phyloP scores from a whole-genome alignment of 1,140 invertebrate genomes.

The Latrodectus geometricus region DNA sequence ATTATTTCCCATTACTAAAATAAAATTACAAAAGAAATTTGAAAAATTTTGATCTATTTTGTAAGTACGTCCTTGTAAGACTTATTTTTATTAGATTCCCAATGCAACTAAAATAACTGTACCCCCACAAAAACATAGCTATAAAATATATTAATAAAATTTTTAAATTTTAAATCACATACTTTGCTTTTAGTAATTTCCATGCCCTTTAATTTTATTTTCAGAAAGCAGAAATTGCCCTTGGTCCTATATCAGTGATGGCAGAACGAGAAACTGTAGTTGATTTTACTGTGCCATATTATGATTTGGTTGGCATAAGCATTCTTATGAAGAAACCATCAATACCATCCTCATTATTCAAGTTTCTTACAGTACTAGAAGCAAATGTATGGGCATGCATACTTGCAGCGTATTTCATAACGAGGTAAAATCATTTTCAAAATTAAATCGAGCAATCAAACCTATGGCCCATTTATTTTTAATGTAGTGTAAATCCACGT shows the following conservation, averaged over 20 bases:
- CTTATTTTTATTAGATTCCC: no score
- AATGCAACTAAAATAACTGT: no score
- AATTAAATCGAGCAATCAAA: no score
- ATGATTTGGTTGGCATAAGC: slow-evolving; percentile 93
- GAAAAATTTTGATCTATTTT: no score
- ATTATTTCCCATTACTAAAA: no score
- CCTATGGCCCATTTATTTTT: no score
- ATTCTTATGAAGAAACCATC: slow-evolving; percentile 89
- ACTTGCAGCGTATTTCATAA: slow-evolving; percentile 93
- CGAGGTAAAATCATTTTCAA: slow-evolving; percentile 74
- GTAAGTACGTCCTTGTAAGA: no score
- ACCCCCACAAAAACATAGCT: no score
- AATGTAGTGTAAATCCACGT: background rate
- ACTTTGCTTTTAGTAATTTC: no score
- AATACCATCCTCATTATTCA: slow-evolving; percentile 88
- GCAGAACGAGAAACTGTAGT: slow-evolving; percentile 94
- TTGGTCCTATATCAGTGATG: slow-evolving; percentile 91
- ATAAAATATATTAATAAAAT: no score
- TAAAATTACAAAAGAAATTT: no score
- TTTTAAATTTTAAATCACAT: no score
- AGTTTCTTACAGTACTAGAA: slow-evolving; percentile 96
- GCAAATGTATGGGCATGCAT: slow-evolving; percentile 97
- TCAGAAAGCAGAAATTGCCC: slow-evolving; percentile 85
- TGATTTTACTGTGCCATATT: slow-evolving; percentile 95
- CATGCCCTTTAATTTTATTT: slow-evolving; percentile 2